Conservation (phyloP, 2,888 invertebrate species). For the Ceriagrion tenellum region DNA sequence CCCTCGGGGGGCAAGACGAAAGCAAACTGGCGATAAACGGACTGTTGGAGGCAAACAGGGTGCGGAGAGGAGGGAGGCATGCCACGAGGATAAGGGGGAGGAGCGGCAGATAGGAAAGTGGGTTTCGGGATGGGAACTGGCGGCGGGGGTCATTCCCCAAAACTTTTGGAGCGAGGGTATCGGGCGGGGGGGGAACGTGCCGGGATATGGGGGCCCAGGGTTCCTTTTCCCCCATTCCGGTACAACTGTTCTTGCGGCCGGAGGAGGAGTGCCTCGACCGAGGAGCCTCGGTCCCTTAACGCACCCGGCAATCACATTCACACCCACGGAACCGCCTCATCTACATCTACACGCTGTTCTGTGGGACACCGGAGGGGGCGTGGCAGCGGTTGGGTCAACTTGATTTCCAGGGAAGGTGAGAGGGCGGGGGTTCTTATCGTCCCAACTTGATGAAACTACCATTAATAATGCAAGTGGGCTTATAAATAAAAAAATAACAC, state of each 20-base stretch:
- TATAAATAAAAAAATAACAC: not conserved
- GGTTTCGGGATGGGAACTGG: not conserved
- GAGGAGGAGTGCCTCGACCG: not conserved
- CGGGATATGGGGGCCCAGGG: not conserved
- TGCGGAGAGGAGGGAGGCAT: not conserved
- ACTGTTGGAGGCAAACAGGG: not conserved
- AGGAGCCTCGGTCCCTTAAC: not conserved
- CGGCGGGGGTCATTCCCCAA: conserved; percentile 53
- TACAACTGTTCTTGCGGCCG: conserved; percentile 38
- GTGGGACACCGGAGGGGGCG: not conserved
- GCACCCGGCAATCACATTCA: not conserved
- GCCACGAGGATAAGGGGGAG: too few species aligned
- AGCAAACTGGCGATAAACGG: conserved; percentile 34
- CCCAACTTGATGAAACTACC: not conserved
- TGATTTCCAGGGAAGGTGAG: not conserved
- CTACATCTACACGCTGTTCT: not conserved
- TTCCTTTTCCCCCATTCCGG: conserved; percentile 20
- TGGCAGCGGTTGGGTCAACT: not conserved
- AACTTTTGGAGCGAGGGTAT: not conserved
- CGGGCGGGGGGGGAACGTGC: not conserved
- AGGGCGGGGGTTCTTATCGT: not conserved
- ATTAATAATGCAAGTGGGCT: not conserved
- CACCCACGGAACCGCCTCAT: not conserved
- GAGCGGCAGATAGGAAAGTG: too few species aligned
- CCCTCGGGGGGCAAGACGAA: not conserved